A percentile compares a stretch with the other conserved stretches of the same genome.
These are phyloP conservation scores for Argyrosomus regius DNA, from an alignment of 2,797 vertebrate species.

Conservation along the genomic window DNA sequence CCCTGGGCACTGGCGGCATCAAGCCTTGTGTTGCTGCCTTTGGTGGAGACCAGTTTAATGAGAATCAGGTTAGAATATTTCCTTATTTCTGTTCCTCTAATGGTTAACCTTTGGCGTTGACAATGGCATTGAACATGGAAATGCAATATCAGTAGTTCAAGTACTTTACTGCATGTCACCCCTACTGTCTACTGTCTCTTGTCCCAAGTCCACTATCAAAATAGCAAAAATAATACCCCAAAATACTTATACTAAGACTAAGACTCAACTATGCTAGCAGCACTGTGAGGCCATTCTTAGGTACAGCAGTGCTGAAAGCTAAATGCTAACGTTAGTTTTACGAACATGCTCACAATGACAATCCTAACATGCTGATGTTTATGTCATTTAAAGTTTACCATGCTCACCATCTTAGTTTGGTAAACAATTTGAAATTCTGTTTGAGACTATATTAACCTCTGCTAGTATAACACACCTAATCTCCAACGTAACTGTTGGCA, in stretches of 20 bases:
- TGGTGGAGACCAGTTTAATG: slow-evolving; percentile 95
- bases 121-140: not conserved
- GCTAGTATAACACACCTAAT: not conserved
- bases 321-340: not conserved
- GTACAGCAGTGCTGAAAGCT: too few relatives aligned
- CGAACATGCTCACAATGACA: not conserved
- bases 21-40: slow-evolving; percentile 97
- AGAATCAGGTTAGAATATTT: slow-evolving; percentile 87
- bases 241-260: not conserved
- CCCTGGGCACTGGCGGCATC: slow-evolving; percentile 96
- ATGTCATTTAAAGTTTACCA: too few relatives aligned
- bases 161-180: slow-evolving; percentile 14
- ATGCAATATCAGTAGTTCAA: slow-evolving; percentile 7
- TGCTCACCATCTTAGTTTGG: not conserved
- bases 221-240: not conserved
- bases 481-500: not conserved
- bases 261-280: not conserved
- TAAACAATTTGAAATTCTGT: too few relatives aligned
- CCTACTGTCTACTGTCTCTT: not conserved
- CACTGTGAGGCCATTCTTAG: too few relatives aligned
- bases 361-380: not conserved
- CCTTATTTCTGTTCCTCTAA: not conserved
- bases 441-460: not conserved
- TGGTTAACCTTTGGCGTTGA: slow-evolving; percentile 3
- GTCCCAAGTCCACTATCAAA: not conserved